These are phyloP conservation scores for Cheilosia vulpina DNA, from an alignment of 2,888 invertebrate genomes.

Conservation along the genomic window DNA sequence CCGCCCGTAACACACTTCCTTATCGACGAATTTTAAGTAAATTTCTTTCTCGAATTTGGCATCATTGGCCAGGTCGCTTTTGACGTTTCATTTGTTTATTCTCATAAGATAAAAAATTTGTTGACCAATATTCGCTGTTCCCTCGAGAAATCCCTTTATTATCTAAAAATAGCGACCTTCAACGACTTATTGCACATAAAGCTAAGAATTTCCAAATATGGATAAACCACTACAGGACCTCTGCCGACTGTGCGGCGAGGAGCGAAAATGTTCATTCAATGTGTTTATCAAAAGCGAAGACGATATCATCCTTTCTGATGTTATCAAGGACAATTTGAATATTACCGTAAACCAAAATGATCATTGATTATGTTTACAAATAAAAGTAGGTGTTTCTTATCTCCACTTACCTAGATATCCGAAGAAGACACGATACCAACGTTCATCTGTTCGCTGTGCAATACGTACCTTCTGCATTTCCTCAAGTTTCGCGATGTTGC, in stretches of 20 bases:
- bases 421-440: conserved; percentile 51
- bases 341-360: conserved; percentile 42
- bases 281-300: conserved; percentile 64
- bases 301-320: conserved; percentile 39
- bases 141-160: not conserved
- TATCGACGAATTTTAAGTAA: not conserved
- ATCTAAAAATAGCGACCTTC: conserved; percentile 36
- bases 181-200: not conserved
- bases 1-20: no score
- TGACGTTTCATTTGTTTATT: conserved; percentile 72
- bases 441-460: conserved; percentile 54
- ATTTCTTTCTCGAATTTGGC: conserved; percentile 2
- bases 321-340: conserved; percentile 43
- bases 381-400: not conserved
- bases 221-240: conserved; percentile 50
- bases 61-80: conserved; percentile 11
- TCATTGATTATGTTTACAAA: not conserved
- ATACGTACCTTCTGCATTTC: conserved; percentile 30
- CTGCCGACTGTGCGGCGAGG: conserved; percentile 63
- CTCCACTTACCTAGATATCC: conserved; percentile 19
- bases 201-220: conserved; percentile 18
- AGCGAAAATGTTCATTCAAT: conserved; percentile 49
- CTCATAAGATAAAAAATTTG: not conserved
- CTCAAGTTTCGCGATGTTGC: conserved; percentile 58
- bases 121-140: conserved; percentile 22